Base-by-base conservation (phyloP, 2,797 vertebrate genomes). In the Melanotaenia boesemani region DNA sequence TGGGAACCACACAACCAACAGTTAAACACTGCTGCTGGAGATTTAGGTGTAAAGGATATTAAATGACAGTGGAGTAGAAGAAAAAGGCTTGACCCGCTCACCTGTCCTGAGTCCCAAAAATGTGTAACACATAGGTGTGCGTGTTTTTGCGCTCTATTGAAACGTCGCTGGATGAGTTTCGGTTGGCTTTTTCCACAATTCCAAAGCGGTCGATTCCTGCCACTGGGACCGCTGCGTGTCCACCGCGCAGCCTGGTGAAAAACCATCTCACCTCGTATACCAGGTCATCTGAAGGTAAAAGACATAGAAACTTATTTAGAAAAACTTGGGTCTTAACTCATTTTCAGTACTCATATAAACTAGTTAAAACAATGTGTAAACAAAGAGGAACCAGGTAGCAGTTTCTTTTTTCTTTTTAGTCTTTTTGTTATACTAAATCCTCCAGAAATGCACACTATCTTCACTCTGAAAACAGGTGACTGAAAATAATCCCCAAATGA, bases 231-330 rank as follows among this genome's bases (percentile, higher is more conserved):
- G 84, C 86, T 1, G 89, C 91, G 70, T 92, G 91, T 28, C 94
- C 84, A 0, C 94, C 94, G 0, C 94, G 95, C 63, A 96, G 94
- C 26, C 93, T 46, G 5, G 84, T 90, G 3, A 94, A 96, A 78
- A 95, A 97, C 98, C 98, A 99, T 63, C 91, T 95, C 74, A 98
- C 95, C 6, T 97, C 97, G 0, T 97, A 98, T 0, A 94, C 93
- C 93, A 98, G 90, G 65, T 97, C 94, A 3, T 96, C 97, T 99
- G 86, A 24, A 26, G 16, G 3, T 56, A 6, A 54, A 5, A 36
- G 2, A 46, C 6, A 32, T 0, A 50, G 8, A 60, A 3, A 54
- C 18, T 46, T 0, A 39, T 2, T 55, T 15, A 15, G 13, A 28
- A 26, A 55, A 54, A 54, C 50, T 22, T 4, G 2, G 3, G n/a